phyloP scores from a whole-genome alignment of 2,113 vertebrate species.

The Pteropus alecto region DNA sequence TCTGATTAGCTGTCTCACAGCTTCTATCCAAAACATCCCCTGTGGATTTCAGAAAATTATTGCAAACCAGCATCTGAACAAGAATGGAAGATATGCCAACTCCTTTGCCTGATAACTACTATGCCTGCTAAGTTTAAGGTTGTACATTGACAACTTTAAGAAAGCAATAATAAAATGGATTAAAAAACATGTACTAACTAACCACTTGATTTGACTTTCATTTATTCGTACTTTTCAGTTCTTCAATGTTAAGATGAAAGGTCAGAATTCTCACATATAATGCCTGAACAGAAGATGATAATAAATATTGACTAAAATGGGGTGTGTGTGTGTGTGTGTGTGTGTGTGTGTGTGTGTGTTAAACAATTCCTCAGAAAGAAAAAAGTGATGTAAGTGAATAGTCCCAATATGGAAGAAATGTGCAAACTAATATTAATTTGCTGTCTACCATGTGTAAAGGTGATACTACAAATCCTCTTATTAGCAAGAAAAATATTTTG shows the following conservation, averaged over 20 bases:
- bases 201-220: neutral
- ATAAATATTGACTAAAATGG: neutral
- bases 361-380: neutral
- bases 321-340: neutral
- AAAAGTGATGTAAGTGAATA: neutral
- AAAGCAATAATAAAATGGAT: slow-evolving; percentile 19
- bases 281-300: neutral
- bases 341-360: neutral
- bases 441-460: neutral
- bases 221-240: neutral
- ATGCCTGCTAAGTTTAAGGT: slow-evolving; percentile 13
- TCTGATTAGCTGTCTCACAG: slow-evolving; percentile 63
- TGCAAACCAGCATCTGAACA: slow-evolving; percentile 47
- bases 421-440: neutral
- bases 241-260: neutral
- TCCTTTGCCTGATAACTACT: slow-evolving; percentile 26
- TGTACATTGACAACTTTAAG: neutral
- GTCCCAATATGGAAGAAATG: neutral
- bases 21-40: slow-evolving; percentile 52
- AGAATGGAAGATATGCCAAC: neutral
- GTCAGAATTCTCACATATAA: neutral
- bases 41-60: slow-evolving; percentile 63
- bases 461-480: neutral
- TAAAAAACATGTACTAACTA: neutral
- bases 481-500: neutral